Conservation (phyloP, 92 coral and sea anemone genomes). For the Porites evermanni region DNA sequence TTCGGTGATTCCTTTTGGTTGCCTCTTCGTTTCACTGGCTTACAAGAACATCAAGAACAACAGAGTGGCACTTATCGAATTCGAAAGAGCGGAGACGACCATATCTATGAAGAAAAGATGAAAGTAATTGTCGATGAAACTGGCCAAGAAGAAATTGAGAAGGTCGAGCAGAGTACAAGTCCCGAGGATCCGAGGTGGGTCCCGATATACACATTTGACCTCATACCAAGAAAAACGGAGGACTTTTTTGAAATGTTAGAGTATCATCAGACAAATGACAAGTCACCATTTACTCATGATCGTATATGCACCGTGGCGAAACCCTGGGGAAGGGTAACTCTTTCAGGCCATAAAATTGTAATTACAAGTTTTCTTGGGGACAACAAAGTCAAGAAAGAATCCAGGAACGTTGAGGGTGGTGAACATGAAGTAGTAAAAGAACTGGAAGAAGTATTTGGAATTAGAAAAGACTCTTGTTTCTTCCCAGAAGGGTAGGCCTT, state of each 20-base stretch:
- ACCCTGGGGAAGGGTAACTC: constrained; percentile 65
- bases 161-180: neutral
- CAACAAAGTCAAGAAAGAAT: constrained; percentile 42
- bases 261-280: constrained; percentile 5
- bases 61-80: constrained; percentile 50
- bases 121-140: constrained; percentile 2
- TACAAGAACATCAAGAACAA: constrained; percentile 45
- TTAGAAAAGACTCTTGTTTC: constrained; percentile 37
- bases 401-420: constrained; percentile 35
- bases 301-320: constrained; percentile 52
- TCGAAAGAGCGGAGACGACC: constrained; percentile 24
- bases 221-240: constrained; percentile 13
- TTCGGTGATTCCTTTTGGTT: constrained; percentile 42
- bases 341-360: constrained; percentile 35
- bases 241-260: constrained; percentile 27
- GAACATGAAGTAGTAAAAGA: constrained; percentile 37
- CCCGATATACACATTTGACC: constrained; percentile 20
- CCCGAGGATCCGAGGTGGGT: neutral
- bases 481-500: constrained; percentile 14
- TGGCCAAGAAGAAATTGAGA: constrained; percentile 1
- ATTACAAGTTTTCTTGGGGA: constrained; percentile 26
- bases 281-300: constrained; percentile 38
- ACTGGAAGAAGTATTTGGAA: constrained; percentile 40
- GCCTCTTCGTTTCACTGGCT: constrained; percentile 56
- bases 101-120: neutral